A percentile compares a stretch with the other conserved stretches of the same genome.
Conservation (phyloP, 2,888 invertebrate genomes). For the Acanthococcus lagerstroemiae region DNA sequence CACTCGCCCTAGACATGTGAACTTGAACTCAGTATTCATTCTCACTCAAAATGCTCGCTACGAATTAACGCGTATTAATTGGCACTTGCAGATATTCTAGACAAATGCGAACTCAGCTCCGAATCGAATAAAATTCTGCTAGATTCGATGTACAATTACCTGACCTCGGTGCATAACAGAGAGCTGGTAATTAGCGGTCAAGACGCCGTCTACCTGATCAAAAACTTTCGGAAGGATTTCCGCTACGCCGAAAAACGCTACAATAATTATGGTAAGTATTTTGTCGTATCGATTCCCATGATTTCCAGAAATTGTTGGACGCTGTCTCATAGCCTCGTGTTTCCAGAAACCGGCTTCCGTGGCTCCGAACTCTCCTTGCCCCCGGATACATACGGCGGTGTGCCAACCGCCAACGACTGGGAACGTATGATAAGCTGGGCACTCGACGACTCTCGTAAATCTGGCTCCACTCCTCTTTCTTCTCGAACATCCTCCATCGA, state of each 20-base stretch:
- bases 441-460: background rate
- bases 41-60: no score
- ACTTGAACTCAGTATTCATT: no score
- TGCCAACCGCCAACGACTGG: background rate
- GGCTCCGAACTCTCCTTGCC: background rate
- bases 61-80: no score
- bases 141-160: slow-evolving; percentile 18
- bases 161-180: slow-evolving; percentile 11
- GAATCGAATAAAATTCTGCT: slow-evolving; percentile 15
- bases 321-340: no score
- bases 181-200: slow-evolving; percentile 7
- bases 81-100: slow-evolving; percentile 48
- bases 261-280: no score
- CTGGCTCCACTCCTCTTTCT: background rate
- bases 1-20: no score
- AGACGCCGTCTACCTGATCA: slow-evolving; percentile 10
- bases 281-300: no score
- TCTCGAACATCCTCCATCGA: background rate
- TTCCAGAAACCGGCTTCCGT: background rate
- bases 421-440: slow-evolving; percentile 15
- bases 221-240: slow-evolving; percentile 5
- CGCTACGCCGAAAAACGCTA: slow-evolving; percentile 8
- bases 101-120: background rate
- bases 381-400: background rate
- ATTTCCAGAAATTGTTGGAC: no score